Conservation (phyloP, 2,113 vertebrate genomes). For the Enhydra lutris region DNA sequence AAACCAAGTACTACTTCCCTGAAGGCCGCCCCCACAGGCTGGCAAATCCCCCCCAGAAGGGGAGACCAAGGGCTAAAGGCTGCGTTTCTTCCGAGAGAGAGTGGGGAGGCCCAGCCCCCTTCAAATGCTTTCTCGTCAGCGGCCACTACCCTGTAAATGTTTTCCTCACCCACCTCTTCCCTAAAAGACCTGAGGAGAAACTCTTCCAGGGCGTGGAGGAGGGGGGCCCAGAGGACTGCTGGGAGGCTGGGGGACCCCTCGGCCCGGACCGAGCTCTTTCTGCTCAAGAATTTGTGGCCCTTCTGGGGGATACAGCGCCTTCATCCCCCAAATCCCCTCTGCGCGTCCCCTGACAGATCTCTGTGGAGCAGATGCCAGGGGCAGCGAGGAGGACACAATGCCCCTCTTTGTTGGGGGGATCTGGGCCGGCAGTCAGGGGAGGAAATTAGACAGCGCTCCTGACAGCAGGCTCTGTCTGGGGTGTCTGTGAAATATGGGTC, state of each 20-base stretch:
- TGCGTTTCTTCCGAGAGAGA: slow-evolving; percentile 78
- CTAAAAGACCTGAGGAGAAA: background rate
- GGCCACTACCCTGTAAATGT: slow-evolving; percentile 72
- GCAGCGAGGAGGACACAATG: slow-evolving; percentile 67
- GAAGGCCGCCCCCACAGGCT: slow-evolving; percentile 43
- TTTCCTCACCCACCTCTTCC: slow-evolving; percentile 82
- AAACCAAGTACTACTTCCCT: slow-evolving; percentile 13
- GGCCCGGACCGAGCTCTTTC: slow-evolving; percentile 69
- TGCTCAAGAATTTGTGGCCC: slow-evolving; percentile 83
- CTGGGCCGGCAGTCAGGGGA: slow-evolving; percentile 64
- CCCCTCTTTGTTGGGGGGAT: slow-evolving; percentile 74
- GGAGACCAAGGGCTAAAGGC: slow-evolving; percentile 54
- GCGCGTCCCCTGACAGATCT: background rate
- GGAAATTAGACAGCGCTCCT: slow-evolving; percentile 78
- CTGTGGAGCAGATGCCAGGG: slow-evolving; percentile 80
- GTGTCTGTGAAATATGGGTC: slow-evolving; percentile 68
- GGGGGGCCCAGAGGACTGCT: background rate
- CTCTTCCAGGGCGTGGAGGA: slow-evolving; percentile 34
- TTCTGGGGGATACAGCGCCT: slow-evolving; percentile 67
- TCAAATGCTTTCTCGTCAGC: slow-evolving; percentile 42
- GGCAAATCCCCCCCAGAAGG: slow-evolving; percentile 22
- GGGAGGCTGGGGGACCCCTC: slow-evolving; percentile 55
- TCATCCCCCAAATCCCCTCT: slow-evolving; percentile 38
- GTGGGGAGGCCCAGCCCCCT: slow-evolving; percentile 48
- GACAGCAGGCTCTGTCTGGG: slow-evolving; percentile 66